Evolutionary conservation across 1,140 invertebrate species (phyloP).

Genomic region (Drosophila biarmipes): DNA sequence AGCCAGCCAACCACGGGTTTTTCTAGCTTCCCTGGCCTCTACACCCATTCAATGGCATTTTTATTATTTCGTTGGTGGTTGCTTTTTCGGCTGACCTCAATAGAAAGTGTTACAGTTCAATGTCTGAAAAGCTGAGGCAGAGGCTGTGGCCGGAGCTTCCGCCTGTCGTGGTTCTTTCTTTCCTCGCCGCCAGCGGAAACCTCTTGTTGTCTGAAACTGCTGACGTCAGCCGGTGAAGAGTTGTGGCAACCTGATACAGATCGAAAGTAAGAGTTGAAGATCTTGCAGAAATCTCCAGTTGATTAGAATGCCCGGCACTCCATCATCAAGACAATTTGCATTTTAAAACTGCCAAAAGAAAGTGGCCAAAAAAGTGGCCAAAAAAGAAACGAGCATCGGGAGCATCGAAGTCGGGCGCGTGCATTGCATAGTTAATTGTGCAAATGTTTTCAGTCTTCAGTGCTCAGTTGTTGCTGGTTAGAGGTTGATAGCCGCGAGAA

Average conservation of each 20-base stretch:
- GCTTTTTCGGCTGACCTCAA: conserved; percentile 58
- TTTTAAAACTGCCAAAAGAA: conserved; percentile 72
- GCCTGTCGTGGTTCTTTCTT: conserved; percentile 25
- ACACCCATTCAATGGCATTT: conserved; percentile 78
- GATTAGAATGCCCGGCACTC: conserved; percentile 72
- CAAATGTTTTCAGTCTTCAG: conserved; percentile 39
- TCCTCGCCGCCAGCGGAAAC: conserved; percentile 14
- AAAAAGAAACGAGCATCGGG: conserved; percentile 28
- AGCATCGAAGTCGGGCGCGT: conserved; percentile 55
- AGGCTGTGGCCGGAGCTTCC: conserved; percentile 42
- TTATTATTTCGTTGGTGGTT: conserved; percentile 49
- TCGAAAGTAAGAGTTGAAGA: conserved; percentile 69
- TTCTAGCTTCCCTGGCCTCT: conserved; percentile 29
- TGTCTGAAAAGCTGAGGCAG: conserved; percentile 61
- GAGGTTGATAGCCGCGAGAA: conserved; percentile 32
- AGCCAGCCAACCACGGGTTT: conserved; percentile 44
- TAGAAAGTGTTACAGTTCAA: conserved; percentile 83
- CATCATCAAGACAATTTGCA: conserved; percentile 72
- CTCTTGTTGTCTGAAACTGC: conserved; percentile 23
- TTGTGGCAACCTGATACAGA: conserved; percentile 17
- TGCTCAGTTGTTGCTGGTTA: conserved; percentile 27
- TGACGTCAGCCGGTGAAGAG: conserved; percentile 28
- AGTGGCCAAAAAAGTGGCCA: conserved; percentile 60
- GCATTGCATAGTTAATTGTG: conserved; percentile 80
- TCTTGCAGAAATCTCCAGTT: conserved; percentile 44